Evolutionary conservation across 1,140 invertebrate genomes (phyloP), one percentile per base, ranked within the genome.

Genomic region (Scaptodrosophila lebanonensis): DNA sequence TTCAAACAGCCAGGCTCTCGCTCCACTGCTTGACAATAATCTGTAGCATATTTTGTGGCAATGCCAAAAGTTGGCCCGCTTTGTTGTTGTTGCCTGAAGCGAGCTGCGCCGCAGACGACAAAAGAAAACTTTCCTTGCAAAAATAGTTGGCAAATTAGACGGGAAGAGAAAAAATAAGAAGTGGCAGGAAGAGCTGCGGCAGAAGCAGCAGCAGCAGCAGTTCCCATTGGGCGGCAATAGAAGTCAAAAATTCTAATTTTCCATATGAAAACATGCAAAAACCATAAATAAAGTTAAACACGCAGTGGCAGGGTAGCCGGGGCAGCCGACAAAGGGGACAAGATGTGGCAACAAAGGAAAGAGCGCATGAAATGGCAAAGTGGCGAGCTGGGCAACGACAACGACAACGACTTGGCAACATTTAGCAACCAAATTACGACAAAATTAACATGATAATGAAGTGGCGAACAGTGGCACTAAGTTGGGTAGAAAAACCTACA

Each of bases 361-460:
- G 5, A 22, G 35, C 18, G 50, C 38, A 35, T 22, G 50, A 67
- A 50, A 50, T 35, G 61, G 54, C 68, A 69, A 79, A 72, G 65
- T 66, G 53, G 52, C 38, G 57, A 77, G 79, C 68, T 82, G 75
- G 69, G 43, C 65, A 68, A 72, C 59, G 73, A 67, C 65, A 45
- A 60, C 3, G 32, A 11, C 8, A 33, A 38, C 35, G 13, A 38
- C 57, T 82, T 82, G 75, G 75, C 75, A 82, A 82, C 75, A 82
- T 82, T 82, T 82, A 82, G 75, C 75, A 82, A 69, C 76, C 75
- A 82, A 82, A 82, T 82, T 82, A 82, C 75, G 75, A 82, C 75
- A 82, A 82, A 82, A 82, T 82, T 82, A 82, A 82, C 75, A 82
- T 82, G 75, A 82, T 82, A 82, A 82, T 82, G 76, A 82, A 82